These are phyloP conservation scores for Litoditis marina DNA, from an alignment of 2,888 invertebrate genomes.

Conservation along the genomic window DNA sequence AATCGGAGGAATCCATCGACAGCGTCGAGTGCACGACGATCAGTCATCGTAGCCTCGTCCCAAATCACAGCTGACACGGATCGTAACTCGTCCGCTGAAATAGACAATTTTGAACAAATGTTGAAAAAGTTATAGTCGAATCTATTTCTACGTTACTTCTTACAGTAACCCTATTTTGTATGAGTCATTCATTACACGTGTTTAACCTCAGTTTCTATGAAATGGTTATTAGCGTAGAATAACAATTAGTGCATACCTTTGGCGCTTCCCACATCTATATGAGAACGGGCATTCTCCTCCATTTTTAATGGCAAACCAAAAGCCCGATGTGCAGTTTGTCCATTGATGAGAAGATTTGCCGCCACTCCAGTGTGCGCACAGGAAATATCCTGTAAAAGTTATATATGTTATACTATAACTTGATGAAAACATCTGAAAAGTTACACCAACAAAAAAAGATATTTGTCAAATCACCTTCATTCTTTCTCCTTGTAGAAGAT, in stretches of 20 bases:
- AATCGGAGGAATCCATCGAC: not conserved
- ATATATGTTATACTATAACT: too few species aligned
- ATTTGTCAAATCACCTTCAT: not conserved
- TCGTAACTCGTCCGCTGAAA: not conserved
- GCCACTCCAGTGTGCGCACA: slow-evolving; percentile 6
- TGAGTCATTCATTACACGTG: too few species aligned
- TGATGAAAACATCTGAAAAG: too few species aligned
- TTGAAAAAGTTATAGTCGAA: too few species aligned
- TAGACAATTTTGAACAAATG: not conserved
- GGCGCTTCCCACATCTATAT: not conserved
- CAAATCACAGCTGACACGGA: not conserved
- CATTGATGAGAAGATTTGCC: not conserved
- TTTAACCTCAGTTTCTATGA: too few species aligned
- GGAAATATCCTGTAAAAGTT: not conserved
- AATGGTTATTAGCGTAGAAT: too few species aligned
- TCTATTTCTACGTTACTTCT: too few species aligned
- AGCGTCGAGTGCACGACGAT: not conserved
- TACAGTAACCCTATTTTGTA: too few species aligned
- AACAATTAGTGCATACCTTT: not conserved
- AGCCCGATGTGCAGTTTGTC: not conserved
- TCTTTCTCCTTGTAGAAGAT: not conserved
- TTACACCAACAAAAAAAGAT: too few species aligned
- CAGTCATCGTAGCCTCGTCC: slow-evolving; percentile 16
- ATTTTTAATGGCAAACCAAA: not conserved
- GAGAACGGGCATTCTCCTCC: not conserved